These are phyloP conservation scores for Eristalis arbustorum DNA, from an alignment of 2,888 invertebrate genomes.

Conservation along the genomic window DNA sequence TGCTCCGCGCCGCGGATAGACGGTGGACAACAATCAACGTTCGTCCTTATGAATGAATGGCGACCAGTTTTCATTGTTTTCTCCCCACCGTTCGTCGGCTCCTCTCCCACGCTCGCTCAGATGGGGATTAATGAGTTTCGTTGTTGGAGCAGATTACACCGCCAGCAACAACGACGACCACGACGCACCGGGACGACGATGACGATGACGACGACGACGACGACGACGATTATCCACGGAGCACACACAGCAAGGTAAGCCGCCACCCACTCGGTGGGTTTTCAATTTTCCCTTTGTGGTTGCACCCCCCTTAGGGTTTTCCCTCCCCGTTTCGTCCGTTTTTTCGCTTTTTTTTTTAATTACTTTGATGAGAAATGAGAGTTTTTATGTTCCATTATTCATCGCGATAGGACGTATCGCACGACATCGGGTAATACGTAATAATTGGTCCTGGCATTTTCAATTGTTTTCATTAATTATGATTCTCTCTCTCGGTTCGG, in stretches of 20 bases:
- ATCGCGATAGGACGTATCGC: slow-evolving; percentile 18
- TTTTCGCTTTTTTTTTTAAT: slow-evolving; percentile 23
- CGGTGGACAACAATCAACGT: slow-evolving; percentile 15
- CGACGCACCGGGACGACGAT: slow-evolving; percentile 4
- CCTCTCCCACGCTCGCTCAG: neutral
- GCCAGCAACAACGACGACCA: slow-evolving; percentile 46
- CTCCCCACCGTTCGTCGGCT: slow-evolving; percentile 16
- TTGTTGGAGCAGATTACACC: slow-evolving; percentile 54
- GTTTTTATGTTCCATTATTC: slow-evolving; percentile 35
- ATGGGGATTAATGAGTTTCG: slow-evolving; percentile 57
- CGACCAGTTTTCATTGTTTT: slow-evolving; percentile 23
- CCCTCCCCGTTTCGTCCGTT: too few species aligned
- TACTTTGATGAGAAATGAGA: slow-evolving; percentile 37
- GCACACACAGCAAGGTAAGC: slow-evolving; percentile 12
- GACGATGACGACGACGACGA: neutral
- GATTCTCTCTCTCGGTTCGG: neutral
- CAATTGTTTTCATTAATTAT: slow-evolving; percentile 31
- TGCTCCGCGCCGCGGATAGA: neutral
- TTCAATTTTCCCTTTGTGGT: slow-evolving; percentile 54
- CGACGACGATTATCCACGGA: slow-evolving; percentile 32
- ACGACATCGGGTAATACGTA: slow-evolving; percentile 24
- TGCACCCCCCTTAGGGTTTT: neutral
- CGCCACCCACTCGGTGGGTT: neutral
- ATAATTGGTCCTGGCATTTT: slow-evolving; percentile 24
- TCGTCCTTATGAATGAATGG: slow-evolving; percentile 16